These are phyloP conservation scores for Esox masquinongy DNA, from an alignment of 2,797 vertebrate genomes.

Conservation along the genomic window DNA sequence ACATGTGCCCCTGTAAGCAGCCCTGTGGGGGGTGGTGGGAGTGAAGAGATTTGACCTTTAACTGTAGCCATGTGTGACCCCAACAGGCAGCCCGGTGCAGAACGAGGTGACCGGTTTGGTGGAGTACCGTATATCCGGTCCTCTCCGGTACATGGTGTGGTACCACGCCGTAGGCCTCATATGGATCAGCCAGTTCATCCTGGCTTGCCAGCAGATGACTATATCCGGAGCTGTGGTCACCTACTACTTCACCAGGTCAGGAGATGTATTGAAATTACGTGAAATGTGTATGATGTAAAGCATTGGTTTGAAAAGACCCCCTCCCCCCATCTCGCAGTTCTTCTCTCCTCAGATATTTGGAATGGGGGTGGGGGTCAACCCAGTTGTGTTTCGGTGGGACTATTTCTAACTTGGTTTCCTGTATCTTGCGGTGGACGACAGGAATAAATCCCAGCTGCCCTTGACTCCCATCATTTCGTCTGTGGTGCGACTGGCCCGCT, in stretches of 20 bases:
- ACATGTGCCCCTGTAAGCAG: neutral
- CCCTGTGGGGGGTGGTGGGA: neutral
- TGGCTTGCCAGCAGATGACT: slow-evolving; percentile 98
- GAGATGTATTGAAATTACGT: neutral
- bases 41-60: neutral
- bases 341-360: too few species aligned
- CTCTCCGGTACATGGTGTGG: slow-evolving; percentile 93
- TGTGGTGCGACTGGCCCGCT: slow-evolving; percentile 83
- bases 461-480: slow-evolving; percentile 87
- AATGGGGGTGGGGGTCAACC: neutral
- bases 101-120: slow-evolving; percentile 83
- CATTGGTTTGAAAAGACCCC: too few species aligned
- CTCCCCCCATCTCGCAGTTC: too few species aligned
- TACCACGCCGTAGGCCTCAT: slow-evolving; percentile 93
- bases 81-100: slow-evolving; percentile 81
- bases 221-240: slow-evolving; percentile 95
- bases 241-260: slow-evolving; percentile 96
- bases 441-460: slow-evolving; percentile 90
- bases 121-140: slow-evolving; percentile 84
- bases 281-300: neutral
- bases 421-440: slow-evolving; percentile 43
- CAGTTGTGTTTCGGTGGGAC: neutral
- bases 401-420: neutral
- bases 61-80: neutral
- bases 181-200: slow-evolving; percentile 97